Percentiles rank a stretch among this genome's conserved stretches.
These are phyloP conservation scores for Drosophila tani DNA, from an alignment of 1,140 invertebrate species.

Conservation along the genomic window DNA sequence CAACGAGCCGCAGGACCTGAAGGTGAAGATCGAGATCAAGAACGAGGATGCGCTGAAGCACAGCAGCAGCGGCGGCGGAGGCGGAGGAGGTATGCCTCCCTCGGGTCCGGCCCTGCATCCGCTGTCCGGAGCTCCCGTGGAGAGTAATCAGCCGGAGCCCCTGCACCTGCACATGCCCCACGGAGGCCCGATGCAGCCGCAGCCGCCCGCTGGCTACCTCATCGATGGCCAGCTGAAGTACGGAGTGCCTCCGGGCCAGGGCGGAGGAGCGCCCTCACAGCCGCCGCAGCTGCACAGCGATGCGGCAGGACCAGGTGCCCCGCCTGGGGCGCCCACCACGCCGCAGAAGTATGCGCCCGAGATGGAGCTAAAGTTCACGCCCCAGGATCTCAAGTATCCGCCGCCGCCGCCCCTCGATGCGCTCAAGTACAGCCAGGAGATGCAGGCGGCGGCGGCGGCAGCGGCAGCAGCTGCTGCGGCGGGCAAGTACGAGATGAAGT, in stretches of 20 bases:
- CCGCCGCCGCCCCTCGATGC: conserved; percentile 72
- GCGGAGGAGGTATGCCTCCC: conserved; percentile 47
- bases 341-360: conserved; percentile 79
- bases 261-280: conserved; percentile 49
- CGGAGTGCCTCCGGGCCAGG: conserved; percentile 46
- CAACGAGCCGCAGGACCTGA: conserved; percentile 84
- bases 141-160: conserved; percentile 50
- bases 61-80: conserved; percentile 31
- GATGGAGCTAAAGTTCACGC: conserved; percentile 77
- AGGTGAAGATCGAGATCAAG: conserved; percentile 84
- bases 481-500: conserved; percentile 84
- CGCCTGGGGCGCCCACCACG: conserved; percentile 34
- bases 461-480: conserved; percentile 54
- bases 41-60: conserved; percentile 72
- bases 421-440: conserved; percentile 83
- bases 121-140: conserved; percentile 27
- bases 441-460: conserved; percentile 72
- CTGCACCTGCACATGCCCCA: conserved; percentile 63
- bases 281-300: conserved; percentile 77
- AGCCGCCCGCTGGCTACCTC: conserved; percentile 69
- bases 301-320: conserved; percentile 22
- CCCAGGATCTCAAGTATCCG: conserved; percentile 81
- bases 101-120: conserved; percentile 37
- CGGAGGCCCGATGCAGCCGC: conserved; percentile 39
- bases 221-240: conserved; percentile 80